These are phyloP conservation scores for Balearica regulorum DNA, from an alignment of 2,797 vertebrate genomes.

Conservation along the genomic window DNA sequence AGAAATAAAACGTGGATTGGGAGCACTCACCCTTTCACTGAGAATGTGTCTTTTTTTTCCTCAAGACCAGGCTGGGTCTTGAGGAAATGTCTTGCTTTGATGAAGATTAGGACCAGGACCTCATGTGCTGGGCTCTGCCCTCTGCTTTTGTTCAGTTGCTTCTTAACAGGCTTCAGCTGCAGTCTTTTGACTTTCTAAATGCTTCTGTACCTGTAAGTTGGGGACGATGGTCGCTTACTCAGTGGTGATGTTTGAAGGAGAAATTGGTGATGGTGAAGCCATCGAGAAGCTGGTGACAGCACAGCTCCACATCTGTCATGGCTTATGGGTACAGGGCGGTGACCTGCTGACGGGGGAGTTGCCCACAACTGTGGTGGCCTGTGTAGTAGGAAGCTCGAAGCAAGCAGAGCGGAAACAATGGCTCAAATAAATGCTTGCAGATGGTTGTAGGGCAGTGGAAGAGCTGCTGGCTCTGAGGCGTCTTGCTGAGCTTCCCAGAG, in stretches of 20 bases:
- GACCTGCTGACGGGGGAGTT: not conserved
- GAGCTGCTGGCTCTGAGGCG: not conserved
- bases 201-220: not conserved
- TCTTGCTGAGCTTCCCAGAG: not conserved
- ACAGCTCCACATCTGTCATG: not conserved
- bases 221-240: not conserved
- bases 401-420: not conserved
- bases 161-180: not conserved
- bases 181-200: not conserved
- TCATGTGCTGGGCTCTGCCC: not conserved
- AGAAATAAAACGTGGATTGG: not conserved
- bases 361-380: not conserved
- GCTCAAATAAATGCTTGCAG: not conserved
- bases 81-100: not conserved
- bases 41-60: not conserved
- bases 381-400: not conserved
- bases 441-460: not conserved
- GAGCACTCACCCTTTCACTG: not conserved
- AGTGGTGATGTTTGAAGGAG: not conserved
- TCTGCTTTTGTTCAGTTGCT: not conserved
- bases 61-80: not conserved
- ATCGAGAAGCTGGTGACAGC: not conserved
- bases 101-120: not conserved
- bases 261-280: not conserved
- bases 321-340: not conserved